A percentile compares a stretch with the other conserved stretches of the same genome.
These are phyloP conservation scores for Agrochola circellaris DNA, from an alignment of 2,888 invertebrate species.

Conservation along the genomic window DNA sequence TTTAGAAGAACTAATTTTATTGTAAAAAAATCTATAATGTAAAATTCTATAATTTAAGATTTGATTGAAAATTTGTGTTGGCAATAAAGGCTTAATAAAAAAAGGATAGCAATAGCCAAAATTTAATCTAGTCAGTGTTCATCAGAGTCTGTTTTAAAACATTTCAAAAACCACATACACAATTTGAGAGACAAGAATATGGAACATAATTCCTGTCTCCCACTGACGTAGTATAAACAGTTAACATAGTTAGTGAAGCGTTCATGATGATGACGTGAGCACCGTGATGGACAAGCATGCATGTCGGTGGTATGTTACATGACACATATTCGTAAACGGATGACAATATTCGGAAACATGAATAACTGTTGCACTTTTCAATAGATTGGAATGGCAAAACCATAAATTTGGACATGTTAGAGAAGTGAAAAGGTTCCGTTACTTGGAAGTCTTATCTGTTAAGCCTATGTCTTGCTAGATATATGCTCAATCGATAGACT, in stretches of 20 bases:
- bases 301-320: constrained; percentile 46
- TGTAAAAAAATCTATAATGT: too few species aligned
- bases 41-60: too few species aligned
- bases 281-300: constrained; percentile 67
- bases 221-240: constrained; percentile 13
- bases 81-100: too few species aligned
- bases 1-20: too few species aligned
- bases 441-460: neutral
- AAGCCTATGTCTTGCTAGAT: neutral
- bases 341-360: constrained; percentile 39
- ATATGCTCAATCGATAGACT: neutral
- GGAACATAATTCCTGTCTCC: constrained; percentile 19
- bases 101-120: too few species aligned
- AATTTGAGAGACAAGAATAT: constrained; percentile 18
- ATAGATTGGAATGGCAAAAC: neutral
- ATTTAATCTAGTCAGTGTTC: neutral
- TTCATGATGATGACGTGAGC: constrained; percentile 60
- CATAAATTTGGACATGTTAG: neutral
- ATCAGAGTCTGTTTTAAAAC: constrained; percentile 27
- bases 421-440: neutral
- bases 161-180: constrained; percentile 31
- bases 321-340: constrained; percentile 42
- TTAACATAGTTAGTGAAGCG: constrained; percentile 65
- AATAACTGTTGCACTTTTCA: constrained; percentile 23
- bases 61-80: too few species aligned